Evolutionary conservation across 2,888 invertebrate species (phyloP).

Genomic region (Lasioglossum lativentre): DNA sequence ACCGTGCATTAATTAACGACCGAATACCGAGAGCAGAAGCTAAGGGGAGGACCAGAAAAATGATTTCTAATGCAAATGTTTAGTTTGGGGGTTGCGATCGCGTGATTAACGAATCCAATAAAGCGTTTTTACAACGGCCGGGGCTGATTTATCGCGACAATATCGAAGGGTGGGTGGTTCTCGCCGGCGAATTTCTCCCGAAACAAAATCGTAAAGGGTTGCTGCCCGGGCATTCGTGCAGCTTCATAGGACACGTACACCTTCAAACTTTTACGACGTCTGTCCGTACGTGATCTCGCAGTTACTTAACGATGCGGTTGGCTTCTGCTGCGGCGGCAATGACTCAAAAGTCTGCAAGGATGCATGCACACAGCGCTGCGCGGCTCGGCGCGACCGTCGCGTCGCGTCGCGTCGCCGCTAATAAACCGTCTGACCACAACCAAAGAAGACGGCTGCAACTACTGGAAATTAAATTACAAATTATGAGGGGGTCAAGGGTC

Average conservation of each 20-base stretch:
- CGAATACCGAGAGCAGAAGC: neutral
- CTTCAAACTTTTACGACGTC: constrained; percentile 38
- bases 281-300: constrained; percentile 40
- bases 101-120: constrained; percentile 1
- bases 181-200: constrained; percentile 53
- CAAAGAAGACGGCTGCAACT: constrained; percentile 43
- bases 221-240: constrained; percentile 15
- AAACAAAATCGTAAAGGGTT: constrained; percentile 44
- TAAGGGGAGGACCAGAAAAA: neutral
- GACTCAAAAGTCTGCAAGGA: constrained; percentile 49
- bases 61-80: constrained; percentile 1
- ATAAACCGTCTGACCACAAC: constrained; percentile 43
- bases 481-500: constrained; percentile 51
- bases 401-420: constrained; percentile 9
- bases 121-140: neutral
- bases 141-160: constrained; percentile 50
- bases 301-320: constrained; percentile 60
- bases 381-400: neutral
- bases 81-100: neutral
- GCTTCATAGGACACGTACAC: neutral
- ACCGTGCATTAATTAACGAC: neutral
- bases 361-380: neutral
- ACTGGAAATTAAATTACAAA: constrained; percentile 74
- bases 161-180: constrained; percentile 38
- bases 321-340: constrained; percentile 52